Conservation (phyloP, 1,140 invertebrate species). For the Pomacea maculata region DNA sequence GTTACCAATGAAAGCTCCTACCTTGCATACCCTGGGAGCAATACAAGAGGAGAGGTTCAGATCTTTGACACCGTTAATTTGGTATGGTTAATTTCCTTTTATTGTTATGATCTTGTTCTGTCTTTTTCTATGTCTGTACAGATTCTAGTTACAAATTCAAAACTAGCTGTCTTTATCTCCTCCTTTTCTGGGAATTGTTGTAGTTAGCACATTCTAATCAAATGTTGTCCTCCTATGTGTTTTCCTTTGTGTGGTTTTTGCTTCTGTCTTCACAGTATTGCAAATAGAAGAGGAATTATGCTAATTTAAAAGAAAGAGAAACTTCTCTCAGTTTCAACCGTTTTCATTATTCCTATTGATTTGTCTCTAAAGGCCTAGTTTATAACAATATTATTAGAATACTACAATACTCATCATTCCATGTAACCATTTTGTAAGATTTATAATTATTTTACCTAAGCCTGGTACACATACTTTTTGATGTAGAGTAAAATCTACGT, state of each 20-base stretch:
- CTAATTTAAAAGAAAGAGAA: no score
- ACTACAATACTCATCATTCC: no score
- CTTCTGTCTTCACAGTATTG: background rate
- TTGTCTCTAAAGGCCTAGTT: background rate
- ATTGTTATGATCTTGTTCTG: background rate
- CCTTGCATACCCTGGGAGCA: conserved; percentile 96
- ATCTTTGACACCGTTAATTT: conserved; percentile 98
- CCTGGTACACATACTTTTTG: background rate
- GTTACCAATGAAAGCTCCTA: conserved; percentile 89
- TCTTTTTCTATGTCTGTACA: background rate
- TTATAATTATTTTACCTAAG: conserved; percentile 1
- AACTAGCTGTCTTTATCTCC: background rate
- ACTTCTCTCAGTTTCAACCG: no score
- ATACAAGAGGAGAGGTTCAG: conserved; percentile 93
- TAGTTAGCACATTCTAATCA: background rate
- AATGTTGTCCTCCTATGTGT: background rate
- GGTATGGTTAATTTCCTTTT: conserved; percentile 67
- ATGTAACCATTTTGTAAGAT: background rate
- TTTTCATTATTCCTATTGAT: no score
- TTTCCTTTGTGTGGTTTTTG: background rate
- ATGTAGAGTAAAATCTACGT: background rate
- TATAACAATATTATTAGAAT: background rate
- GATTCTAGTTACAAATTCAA: background rate
- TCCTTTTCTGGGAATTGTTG: background rate
- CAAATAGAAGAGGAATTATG: background rate